Percentiles rank a stretch among this genome's conserved stretches.
These are phyloP conservation scores for Griposia aprilina DNA, from an alignment of 2,888 invertebrate species.

Conservation along the genomic window DNA sequence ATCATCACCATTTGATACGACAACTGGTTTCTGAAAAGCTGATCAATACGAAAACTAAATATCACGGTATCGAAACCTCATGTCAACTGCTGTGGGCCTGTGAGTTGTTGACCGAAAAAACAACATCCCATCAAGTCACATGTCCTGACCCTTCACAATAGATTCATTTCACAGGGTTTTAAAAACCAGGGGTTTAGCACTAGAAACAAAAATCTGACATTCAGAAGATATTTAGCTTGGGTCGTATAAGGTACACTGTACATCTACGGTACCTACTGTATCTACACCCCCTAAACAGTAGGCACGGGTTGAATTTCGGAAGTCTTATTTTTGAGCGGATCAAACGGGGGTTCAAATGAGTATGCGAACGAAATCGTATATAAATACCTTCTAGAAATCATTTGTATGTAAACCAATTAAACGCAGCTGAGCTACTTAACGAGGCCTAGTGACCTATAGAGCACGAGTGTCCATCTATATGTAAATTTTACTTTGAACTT, in stretches of 20 bases:
- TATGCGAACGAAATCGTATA: not conserved
- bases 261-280: not conserved
- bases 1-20: too few species aligned
- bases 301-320: not conserved
- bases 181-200: not conserved
- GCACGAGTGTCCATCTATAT: slow-evolving; percentile 54
- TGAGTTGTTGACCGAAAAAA: not conserved
- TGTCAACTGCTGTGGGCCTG: not conserved
- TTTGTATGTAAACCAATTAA: slow-evolving; percentile 33
- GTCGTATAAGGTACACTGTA: not conserved
- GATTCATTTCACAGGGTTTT: not conserved
- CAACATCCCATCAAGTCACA: not conserved
- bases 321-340: not conserved
- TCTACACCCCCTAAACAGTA: not conserved
- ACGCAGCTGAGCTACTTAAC: slow-evolving; percentile 36
- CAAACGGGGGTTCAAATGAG: not conserved
- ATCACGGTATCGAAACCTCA: not conserved
- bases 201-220: not conserved
- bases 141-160: not conserved
- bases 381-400: slow-evolving; percentile 5
- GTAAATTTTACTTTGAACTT: slow-evolving; percentile 55
- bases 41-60: not conserved
- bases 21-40: not conserved
- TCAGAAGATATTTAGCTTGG: not conserved
- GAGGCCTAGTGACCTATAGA: slow-evolving; percentile 54